Conservation (phyloP, 2,888 invertebrate species). For the Zeuzera pyrina region DNA sequence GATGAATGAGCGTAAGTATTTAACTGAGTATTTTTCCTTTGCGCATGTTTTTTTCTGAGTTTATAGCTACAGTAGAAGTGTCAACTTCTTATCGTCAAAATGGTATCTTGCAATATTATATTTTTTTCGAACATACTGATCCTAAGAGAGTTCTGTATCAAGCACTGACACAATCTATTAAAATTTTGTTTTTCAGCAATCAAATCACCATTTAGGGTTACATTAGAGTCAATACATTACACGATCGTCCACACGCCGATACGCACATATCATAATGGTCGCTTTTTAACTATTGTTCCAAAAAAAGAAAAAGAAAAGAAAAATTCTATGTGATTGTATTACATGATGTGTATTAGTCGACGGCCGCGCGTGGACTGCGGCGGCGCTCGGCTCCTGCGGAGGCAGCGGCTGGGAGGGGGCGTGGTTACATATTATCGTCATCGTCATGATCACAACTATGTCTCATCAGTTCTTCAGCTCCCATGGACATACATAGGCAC, state of each 20-base stretch:
- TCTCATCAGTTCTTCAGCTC: no score
- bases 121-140: no score
- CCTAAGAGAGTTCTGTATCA: neutral
- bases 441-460: constrained; percentile 29
- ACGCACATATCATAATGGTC: constrained; percentile 69
- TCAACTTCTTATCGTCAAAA: no score
- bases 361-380: constrained; percentile 38
- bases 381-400: constrained; percentile 44
- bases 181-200: constrained; percentile 3
- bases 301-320: constrained; percentile 55
- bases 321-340: constrained; percentile 62
- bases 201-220: constrained; percentile 15
- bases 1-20: no score
- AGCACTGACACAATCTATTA: constrained; percentile 2
- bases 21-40: no score
- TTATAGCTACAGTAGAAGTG: no score
- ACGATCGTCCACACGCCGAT: constrained; percentile 65
- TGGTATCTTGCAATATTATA: no score
- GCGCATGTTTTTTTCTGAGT: no score
- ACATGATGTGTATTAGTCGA: constrained; percentile 55
- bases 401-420: constrained; percentile 36
- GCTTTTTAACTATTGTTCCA: constrained; percentile 57
- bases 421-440: constrained; percentile 25
- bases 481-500: no score
- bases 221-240: constrained; percentile 58